These are phyloP conservation scores for Chondrosia reniformis DNA, from an alignment of 37 sponge, comb jelly and placozoan species.

Conservation along the genomic window DNA sequence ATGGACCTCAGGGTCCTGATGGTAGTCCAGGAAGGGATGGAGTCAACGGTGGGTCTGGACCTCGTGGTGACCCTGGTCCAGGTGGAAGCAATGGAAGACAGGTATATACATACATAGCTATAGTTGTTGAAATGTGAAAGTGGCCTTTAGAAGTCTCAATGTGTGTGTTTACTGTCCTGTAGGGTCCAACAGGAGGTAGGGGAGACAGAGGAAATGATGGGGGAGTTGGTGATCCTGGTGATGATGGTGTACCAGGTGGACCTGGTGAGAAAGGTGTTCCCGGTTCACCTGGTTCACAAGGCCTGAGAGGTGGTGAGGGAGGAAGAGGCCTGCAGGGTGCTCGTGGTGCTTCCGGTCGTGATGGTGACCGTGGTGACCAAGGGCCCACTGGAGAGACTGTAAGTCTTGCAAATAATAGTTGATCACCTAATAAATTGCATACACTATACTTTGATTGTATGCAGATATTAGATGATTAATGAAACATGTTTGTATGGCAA, in stretches of 20 bases:
- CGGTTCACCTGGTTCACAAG: neutral
- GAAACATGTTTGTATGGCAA: no score
- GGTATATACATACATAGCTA: no score
- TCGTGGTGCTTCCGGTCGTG: neutral
- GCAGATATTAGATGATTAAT: neutral
- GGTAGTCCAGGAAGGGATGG: no score
- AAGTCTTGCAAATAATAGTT: no score
- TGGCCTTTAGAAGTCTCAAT: no score
- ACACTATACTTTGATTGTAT: neutral
- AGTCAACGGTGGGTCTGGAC: no score
- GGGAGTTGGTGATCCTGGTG: neutral
- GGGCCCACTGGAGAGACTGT: neutral
- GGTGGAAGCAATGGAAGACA: no score
- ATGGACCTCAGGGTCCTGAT: no score
- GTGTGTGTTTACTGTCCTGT: no score
- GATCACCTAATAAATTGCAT: neutral
- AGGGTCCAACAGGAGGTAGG: neutral
- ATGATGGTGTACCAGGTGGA: conserved; percentile 6
- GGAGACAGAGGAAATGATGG: conserved; percentile 22
- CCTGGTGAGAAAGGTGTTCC: no score
- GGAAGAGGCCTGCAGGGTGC: neutral
- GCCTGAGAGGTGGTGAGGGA: neutral
- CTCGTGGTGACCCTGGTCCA: no score
- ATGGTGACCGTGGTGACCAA: neutral
- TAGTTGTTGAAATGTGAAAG: no score